A percentile compares a stretch with the other conserved stretches of the same genome.
These are phyloP conservation scores for Meghimatium bilineatum DNA, from an alignment of 2,888 invertebrate genomes.

Conservation along the genomic window DNA sequence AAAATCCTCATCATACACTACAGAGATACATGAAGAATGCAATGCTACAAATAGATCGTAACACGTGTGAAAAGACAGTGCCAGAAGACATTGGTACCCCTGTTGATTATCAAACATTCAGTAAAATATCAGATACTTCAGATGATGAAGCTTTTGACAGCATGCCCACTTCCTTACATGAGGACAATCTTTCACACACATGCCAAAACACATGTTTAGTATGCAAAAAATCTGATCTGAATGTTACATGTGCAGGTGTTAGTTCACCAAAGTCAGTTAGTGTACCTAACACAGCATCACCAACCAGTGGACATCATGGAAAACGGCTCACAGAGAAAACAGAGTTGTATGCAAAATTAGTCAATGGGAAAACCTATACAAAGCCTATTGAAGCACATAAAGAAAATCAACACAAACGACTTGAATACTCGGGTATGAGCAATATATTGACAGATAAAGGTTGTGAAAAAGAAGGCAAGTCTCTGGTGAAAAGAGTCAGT, in stretches of 20 bases:
- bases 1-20: conserved; percentile 42
- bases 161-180: conserved; percentile 13
- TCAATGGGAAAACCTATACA: conserved; percentile 11
- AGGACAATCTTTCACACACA: conserved; percentile 2
- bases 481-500: conserved; percentile 17
- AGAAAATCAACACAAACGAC: conserved; percentile 6
- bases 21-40: conserved; percentile 49
- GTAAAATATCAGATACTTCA: neutral
- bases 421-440: conserved; percentile 31
- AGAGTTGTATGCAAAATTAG: neutral
- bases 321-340: neutral
- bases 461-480: conserved; percentile 26
- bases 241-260: neutral
- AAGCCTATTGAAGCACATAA: neutral
- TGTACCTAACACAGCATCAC: neutral
- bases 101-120: neutral
- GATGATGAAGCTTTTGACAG: neutral
- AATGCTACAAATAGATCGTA: conserved; percentile 16
- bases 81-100: neutral
- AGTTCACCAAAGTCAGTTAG: neutral
- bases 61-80: too few relatives aligned
- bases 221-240: neutral
- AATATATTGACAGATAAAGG: conserved; percentile 34
- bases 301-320: neutral
- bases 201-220: neutral